These are phyloP conservation scores for Sipunculus nudus DNA, from an alignment of 2,888 invertebrate genomes.

Conservation along the genomic window DNA sequence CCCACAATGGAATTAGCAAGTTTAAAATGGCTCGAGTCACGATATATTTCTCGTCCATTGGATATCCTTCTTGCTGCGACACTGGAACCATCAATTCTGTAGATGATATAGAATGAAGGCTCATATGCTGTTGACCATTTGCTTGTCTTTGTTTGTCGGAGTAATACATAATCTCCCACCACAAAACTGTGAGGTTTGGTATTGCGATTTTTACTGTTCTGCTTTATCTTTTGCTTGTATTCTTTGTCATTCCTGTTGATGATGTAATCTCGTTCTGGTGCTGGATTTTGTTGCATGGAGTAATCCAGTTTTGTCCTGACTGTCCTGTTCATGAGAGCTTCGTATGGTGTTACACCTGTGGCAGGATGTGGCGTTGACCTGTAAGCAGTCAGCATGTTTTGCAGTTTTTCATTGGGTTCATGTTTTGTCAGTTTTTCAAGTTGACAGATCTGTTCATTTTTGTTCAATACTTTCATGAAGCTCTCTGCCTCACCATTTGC, in stretches of 20 bases:
- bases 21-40: constrained; percentile 19
- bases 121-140: constrained; percentile 26
- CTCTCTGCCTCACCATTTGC: not conserved
- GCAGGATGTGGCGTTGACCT: constrained; percentile 30
- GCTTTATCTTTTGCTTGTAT: not conserved
- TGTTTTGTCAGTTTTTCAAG: not conserved
- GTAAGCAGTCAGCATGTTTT: constrained; percentile 28
- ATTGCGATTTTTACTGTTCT: constrained; percentile 3
- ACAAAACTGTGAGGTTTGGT: constrained; percentile 16
- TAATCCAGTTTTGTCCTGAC: constrained; percentile 12
- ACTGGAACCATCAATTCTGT: constrained; percentile 17
- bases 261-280: no score
- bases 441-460: not conserved
- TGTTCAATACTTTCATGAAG: not conserved
- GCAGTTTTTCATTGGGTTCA: constrained; percentile 20
- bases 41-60: constrained; percentile 12
- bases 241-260: not conserved
- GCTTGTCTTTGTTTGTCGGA: constrained; percentile 16
- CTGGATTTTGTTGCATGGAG: not conserved
- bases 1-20: constrained; percentile 6
- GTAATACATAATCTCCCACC: constrained; percentile 20
- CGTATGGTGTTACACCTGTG: constrained; percentile 22
- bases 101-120: constrained; percentile 16
- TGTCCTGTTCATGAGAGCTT: constrained; percentile 18
- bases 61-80: constrained; percentile 12